phyloP scores from a whole-genome alignment of 1,140 invertebrate genomes.

The Cyrtorhinus lividipennis region DNA sequence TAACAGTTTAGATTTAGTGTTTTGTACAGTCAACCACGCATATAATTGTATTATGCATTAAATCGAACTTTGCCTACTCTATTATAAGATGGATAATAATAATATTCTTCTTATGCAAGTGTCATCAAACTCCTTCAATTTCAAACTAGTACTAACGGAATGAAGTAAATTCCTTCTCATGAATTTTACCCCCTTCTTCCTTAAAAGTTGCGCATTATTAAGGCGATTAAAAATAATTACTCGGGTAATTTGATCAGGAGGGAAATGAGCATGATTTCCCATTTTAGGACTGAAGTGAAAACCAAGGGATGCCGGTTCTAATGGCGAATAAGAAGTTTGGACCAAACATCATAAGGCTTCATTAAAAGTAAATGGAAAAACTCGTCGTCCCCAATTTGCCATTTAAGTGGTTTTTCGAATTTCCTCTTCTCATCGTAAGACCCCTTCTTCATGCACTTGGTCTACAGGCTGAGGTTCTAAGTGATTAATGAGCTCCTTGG shows the following conservation, averaged over 20 bases:
- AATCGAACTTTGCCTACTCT: no score
- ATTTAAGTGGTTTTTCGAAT: constrained; percentile 9
- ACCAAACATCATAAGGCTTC: constrained; percentile 1
- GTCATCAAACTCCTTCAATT: no score
- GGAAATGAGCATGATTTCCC: not conserved
- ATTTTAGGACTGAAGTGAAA: not conserved
- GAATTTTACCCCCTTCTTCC: no score
- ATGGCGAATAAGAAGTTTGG: constrained; percentile 6
- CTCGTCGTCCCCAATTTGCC: not conserved
- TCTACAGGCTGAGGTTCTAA: not conserved
- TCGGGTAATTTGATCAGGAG: not conserved
- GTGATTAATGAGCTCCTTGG: not conserved
- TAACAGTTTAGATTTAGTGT: no score
- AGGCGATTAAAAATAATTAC: no score
- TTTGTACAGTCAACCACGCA: no score
- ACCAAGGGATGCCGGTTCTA: not conserved
- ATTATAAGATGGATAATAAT: no score
- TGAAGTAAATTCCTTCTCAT: no score
- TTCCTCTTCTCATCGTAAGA: not conserved
- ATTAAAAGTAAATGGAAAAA: not conserved
- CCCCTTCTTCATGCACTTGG: not conserved
- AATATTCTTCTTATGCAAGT: no score
- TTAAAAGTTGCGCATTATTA: no score
- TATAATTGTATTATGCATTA: no score
- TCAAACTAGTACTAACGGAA: no score